Conservation (phyloP, 2,888 invertebrate species). For the Altica lythri region DNA sequence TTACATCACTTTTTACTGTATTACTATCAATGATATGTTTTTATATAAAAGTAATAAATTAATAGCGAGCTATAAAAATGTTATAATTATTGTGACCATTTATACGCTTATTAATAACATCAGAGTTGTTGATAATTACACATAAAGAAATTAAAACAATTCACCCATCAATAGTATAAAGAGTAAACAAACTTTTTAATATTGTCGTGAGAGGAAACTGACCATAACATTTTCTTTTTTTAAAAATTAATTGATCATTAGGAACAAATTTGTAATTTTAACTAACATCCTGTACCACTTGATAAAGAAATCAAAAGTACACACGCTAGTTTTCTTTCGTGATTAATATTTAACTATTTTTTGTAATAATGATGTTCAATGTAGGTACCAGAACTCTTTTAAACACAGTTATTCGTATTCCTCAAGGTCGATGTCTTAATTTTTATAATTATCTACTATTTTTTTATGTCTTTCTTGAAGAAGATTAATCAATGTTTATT, state of each 20-base stretch:
- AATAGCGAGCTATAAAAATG: neutral
- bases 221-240: constrained; percentile 5
- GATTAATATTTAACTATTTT: too few species aligned
- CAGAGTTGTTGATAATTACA: neutral
- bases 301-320: too few species aligned
- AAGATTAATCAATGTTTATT: too few species aligned
- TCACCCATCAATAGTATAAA: neutral
- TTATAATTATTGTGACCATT: neutral
- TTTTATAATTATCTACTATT: too few species aligned
- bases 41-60: constrained; percentile 3
- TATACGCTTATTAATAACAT: constrained; percentile 3
- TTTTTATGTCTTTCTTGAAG: too few species aligned
- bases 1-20: neutral
- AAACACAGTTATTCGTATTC: too few species aligned
- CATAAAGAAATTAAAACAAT: neutral
- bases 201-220: constrained; percentile 4
- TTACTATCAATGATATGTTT: neutral
- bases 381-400: too few species aligned
- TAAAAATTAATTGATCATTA: constrained; percentile 1
- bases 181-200: constrained; percentile 8
- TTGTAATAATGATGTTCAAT: too few species aligned
- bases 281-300: too few species aligned
- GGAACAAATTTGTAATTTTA: too few species aligned
- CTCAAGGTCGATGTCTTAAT: too few species aligned
- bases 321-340: too few species aligned